These are phyloP conservation scores for Chelonus insularis DNA, from an alignment of 1,140 invertebrate genomes.

Conservation along the genomic window DNA sequence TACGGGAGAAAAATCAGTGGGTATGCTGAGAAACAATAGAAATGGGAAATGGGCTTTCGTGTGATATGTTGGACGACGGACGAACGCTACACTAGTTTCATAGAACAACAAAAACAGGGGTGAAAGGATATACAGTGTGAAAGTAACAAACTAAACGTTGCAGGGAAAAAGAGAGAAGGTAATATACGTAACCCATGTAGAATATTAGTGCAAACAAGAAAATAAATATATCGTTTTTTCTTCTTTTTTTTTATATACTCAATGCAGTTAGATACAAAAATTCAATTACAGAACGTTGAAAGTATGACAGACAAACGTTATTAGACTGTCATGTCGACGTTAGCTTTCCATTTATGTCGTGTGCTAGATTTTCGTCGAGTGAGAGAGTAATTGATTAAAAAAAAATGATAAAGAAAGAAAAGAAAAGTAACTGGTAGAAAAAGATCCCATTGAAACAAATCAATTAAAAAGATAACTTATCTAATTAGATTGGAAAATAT, in stretches of 20 bases:
- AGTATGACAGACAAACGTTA: neutral
- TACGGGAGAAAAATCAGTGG: neutral
- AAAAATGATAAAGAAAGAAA: no score
- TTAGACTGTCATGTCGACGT: neutral
- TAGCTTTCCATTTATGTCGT: neutral
- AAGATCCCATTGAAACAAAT: no score
- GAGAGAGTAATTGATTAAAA: no score
- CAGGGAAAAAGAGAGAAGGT: no score
- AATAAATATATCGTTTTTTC: neutral
- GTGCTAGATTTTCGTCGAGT: neutral
- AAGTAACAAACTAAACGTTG: neutral
- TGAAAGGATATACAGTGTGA: neutral
- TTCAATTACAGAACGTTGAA: slow-evolving; percentile 6
- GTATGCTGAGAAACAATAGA: neutral
- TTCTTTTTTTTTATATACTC: neutral
- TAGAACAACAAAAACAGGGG: neutral
- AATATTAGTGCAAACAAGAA: neutral
- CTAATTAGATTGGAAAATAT: no score
- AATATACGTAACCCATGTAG: neutral
- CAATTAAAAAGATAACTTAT: no score
- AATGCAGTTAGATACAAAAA: neutral
- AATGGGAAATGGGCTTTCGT: neutral
- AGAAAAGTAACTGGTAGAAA: no score
- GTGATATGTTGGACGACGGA: neutral
- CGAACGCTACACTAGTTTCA: slow-evolving; percentile 8